Percentiles rank a stretch among this genome's conserved stretches.
These are phyloP conservation scores for Cricetomys ansorgei DNA, from an alignment of 2,113 vertebrate genomes.

Conservation along the genomic window DNA sequence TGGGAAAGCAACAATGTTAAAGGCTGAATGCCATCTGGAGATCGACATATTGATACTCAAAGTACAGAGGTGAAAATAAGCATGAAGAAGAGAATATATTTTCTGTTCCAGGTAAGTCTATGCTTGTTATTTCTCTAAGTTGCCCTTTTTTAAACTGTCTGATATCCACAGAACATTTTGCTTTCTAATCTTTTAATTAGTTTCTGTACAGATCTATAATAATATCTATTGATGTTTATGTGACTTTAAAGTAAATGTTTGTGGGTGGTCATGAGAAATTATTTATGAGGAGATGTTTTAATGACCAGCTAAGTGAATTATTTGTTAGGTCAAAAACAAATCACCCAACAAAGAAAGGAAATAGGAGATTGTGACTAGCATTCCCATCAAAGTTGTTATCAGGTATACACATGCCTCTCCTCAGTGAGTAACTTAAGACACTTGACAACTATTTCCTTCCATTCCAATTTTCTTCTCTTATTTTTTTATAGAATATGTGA, in stretches of 20 bases:
- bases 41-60: not conserved
- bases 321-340: not conserved
- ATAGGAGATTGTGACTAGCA: not conserved
- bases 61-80: not conserved
- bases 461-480: not conserved
- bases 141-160: not conserved
- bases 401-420: not conserved
- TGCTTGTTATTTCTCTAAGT: not conserved
- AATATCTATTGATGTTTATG: not conserved
- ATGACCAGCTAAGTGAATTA: not conserved
- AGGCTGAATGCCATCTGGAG: not conserved
- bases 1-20: too few species aligned
- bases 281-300: not conserved
- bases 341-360: not conserved
- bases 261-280: not conserved
- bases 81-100: not conserved
- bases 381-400: rapidly evolving
- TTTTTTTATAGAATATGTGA: not conserved
- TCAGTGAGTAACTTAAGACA: not conserved
- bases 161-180: not conserved
- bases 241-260: not conserved
- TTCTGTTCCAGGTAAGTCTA: not conserved
- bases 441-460: not conserved
- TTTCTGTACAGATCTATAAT: not conserved
- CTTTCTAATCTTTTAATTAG: not conserved